Conservation (phyloP, 2,888 invertebrate species). For the Anticlea derivata region DNA sequence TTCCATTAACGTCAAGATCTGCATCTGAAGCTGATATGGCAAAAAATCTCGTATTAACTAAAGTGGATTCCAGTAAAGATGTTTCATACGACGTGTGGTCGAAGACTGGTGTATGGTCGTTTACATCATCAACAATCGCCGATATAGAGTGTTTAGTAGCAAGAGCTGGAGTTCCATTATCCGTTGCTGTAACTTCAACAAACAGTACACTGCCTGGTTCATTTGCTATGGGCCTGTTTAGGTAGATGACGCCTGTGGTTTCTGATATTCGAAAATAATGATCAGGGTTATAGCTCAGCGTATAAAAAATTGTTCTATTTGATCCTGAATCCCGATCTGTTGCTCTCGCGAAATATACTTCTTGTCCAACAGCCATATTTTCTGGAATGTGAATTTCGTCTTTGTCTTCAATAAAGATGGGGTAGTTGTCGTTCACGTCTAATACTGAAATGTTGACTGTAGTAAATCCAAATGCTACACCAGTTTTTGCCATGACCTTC, state of each 20-base stretch:
- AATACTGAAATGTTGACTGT: conserved; percentile 91
- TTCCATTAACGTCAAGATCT: conserved; percentile 92
- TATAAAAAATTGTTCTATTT: conserved; percentile 94
- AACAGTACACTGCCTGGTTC: conserved; percentile 89
- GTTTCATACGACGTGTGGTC: conserved; percentile 96
- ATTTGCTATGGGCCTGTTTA: conserved; percentile 90
- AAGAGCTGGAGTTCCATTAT: conserved; percentile 90
- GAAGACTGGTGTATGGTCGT: conserved; percentile 97
- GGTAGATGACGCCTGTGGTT: conserved; percentile 94
- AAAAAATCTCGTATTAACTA: conserved; percentile 95
- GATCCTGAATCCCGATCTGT: conserved; percentile 94
- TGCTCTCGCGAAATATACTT: conserved; percentile 94
- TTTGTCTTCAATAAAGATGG: conserved; percentile 90
- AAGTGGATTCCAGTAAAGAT: conserved; percentile 94
- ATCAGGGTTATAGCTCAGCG: conserved; percentile 90
- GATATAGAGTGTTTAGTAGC: conserved; percentile 89
- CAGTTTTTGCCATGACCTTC: conserved; percentile 90
- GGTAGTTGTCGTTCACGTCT: conserved; percentile 96
- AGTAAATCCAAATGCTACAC: conserved; percentile 90
- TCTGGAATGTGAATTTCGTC: conserved; percentile 92
- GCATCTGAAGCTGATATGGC: conserved; percentile 94
- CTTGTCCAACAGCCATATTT: conserved; percentile 96
- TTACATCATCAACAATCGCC: conserved; percentile 92
- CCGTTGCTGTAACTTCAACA: conserved; percentile 93
- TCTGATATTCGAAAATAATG: conserved; percentile 93